Conservation (phyloP, 2,888 invertebrate genomes). For the Alentia gelatinosa region DNA sequence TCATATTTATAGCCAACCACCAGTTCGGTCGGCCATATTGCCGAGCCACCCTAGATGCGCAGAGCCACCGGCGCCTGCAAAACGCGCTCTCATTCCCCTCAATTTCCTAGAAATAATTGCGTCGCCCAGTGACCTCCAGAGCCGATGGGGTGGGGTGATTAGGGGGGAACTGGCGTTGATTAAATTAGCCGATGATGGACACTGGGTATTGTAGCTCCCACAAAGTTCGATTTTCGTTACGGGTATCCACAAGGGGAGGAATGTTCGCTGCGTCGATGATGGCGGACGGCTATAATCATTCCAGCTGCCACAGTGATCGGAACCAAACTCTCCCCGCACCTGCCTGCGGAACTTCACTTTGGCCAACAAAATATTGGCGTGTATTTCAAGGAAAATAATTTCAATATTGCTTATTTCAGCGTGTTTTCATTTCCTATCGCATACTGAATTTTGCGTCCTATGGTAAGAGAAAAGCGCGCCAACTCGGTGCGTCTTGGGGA, state of each 20-base stretch:
- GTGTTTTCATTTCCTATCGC: background rate
- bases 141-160: background rate
- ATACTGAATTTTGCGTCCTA: background rate
- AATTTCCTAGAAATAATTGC: conserved; percentile 32
- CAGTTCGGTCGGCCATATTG: background rate
- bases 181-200: background rate
- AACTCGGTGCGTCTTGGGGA: background rate
- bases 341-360: background rate
- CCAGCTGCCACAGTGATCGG: conserved; percentile 24
- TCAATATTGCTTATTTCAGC: background rate
- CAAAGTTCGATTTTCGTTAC: background rate
- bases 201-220: background rate
- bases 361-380: no score
- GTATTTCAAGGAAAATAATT: no score
- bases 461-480: background rate
- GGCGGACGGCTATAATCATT: background rate
- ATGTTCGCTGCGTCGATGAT: background rate
- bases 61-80: background rate
- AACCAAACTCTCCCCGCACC: background rate
- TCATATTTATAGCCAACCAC: background rate
- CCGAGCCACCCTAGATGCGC: background rate
- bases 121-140: background rate
- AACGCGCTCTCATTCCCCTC: background rate
- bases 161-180: background rate
- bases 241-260: background rate